A percentile compares a stretch with the other conserved stretches of the same genome.
Evolutionary conservation across 2,888 invertebrate species (phyloP).

Genomic region (Philereme vetulata): DNA sequence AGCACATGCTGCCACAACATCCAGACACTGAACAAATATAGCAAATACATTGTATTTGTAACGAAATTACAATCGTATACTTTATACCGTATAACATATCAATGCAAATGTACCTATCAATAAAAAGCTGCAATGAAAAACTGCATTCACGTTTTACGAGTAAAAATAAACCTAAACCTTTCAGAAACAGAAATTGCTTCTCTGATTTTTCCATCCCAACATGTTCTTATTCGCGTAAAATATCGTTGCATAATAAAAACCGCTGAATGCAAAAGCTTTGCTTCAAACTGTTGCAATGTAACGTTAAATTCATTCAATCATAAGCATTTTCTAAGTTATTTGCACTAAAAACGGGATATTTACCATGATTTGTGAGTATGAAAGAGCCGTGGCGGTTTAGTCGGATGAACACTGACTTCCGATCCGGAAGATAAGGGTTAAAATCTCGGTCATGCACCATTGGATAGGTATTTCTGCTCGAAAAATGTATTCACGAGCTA

Average conservation of each 20-base stretch:
- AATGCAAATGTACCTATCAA: slow-evolving; percentile 14
- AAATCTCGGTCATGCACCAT: too few species aligned
- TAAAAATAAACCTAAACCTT: slow-evolving; percentile 34
- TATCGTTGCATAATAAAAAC: slow-evolving; percentile 23
- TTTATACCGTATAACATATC: neutral
- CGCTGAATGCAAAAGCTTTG: slow-evolving; percentile 7
- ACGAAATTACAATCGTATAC: too few species aligned
- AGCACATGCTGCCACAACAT: too few species aligned
- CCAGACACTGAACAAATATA: too few species aligned
- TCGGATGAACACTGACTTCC: too few species aligned
- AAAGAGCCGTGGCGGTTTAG: too few species aligned
- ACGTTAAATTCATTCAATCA: slow-evolving; percentile 9
- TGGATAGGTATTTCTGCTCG: too few species aligned
- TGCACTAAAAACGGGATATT: too few species aligned
- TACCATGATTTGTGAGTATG: too few species aligned
- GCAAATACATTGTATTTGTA: too few species aligned
- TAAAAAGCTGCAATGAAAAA: slow-evolving; percentile 24
- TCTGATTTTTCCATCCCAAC: slow-evolving; percentile 32
- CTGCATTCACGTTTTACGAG: slow-evolving; percentile 31
- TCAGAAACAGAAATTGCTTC: slow-evolving; percentile 39
- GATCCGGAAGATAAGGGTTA: too few species aligned
- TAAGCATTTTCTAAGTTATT: slow-evolving; percentile 3
- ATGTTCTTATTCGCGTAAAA: slow-evolving; percentile 32
- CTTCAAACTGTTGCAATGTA: slow-evolving; percentile 8
- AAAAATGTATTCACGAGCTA: too few species aligned